Conservation (phyloP, 2,888 invertebrate genomes). For the Auanema freiburgensis region DNA sequence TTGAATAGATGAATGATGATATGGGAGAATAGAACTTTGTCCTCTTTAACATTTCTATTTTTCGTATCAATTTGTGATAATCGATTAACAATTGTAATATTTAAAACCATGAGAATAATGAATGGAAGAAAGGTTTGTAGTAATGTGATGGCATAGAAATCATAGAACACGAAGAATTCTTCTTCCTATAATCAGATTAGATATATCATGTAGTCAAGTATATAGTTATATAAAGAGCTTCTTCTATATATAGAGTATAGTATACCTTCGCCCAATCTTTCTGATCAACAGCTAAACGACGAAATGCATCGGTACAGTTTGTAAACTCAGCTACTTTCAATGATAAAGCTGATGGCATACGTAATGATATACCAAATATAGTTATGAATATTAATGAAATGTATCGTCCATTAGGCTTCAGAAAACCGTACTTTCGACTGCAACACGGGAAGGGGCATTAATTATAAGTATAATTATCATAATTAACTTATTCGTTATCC, state of each 20-base stretch:
- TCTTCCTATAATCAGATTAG: constrained; percentile 29
- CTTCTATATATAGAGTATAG: too few species aligned
- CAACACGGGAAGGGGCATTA: constrained; percentile 8
- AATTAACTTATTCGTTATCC: constrained; percentile 48
- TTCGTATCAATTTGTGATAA: constrained; percentile 27
- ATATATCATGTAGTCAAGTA: too few species aligned
- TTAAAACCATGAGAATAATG: constrained; percentile 37
- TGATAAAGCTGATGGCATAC: constrained; percentile 39
- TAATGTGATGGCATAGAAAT: constrained; percentile 42
- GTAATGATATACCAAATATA: constrained; percentile 26
- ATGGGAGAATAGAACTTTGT: background rate
- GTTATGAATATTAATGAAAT: constrained; percentile 39
- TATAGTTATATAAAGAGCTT: too few species aligned
- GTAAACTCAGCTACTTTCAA: constrained; percentile 40
- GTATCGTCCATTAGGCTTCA: constrained; percentile 35
- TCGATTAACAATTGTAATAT: constrained; percentile 44
- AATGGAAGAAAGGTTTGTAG: constrained; percentile 49
- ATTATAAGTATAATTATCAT: background rate
- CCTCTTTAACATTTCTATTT: constrained; percentile 2
- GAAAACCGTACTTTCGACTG: constrained; percentile 34
- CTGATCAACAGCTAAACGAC: constrained; percentile 45
- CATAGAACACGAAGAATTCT: constrained; percentile 38
- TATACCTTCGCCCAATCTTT: constrained; percentile 49
- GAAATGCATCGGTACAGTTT: constrained; percentile 45
- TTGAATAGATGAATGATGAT: background rate